These are phyloP conservation scores for Drosophila arizonae DNA, from an alignment of 1,140 invertebrate species.

Conservation along the genomic window DNA sequence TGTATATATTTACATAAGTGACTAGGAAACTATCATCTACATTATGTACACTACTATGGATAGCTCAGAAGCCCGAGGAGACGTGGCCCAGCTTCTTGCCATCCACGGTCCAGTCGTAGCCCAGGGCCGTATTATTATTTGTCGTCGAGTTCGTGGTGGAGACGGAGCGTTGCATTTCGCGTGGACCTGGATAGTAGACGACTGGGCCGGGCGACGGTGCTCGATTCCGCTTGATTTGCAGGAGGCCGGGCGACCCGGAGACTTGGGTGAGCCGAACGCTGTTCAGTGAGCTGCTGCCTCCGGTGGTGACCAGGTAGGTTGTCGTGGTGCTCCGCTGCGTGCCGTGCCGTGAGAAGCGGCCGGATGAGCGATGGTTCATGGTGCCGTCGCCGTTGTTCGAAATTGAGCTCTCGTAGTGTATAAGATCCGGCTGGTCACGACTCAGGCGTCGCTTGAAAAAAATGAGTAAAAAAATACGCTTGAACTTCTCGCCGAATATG, in stretches of 20 bases:
- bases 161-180: constrained; percentile 71
- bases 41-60: constrained; percentile 13
- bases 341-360: constrained; percentile 86
- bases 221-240: constrained; percentile 75
- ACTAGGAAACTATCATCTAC: constrained; percentile 35
- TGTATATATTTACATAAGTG: constrained; percentile 27
- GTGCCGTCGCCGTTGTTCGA: constrained; percentile 88
- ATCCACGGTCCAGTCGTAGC: constrained; percentile 71
- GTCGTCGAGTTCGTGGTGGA: constrained; percentile 65
- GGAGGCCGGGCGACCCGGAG: constrained; percentile 68
- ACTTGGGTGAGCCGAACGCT: constrained; percentile 72
- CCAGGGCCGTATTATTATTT: constrained; percentile 75
- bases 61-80: constrained; percentile 67
- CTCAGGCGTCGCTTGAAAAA: constrained; percentile 88
- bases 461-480: constrained; percentile 92
- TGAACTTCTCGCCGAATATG: constrained; percentile 98
- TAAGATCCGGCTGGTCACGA: constrained; percentile 88
- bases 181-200: constrained; percentile 86
- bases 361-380: constrained; percentile 85
- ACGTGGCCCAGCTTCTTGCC: constrained; percentile 71
- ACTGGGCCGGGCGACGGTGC: constrained; percentile 86
- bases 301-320: constrained; percentile 68
- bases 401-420: constrained; percentile 91
- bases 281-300: constrained; percentile 79
- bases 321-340: constrained; percentile 84